Conservation (phyloP, 2,888 invertebrate genomes). For the Pandemis heparana region DNA sequence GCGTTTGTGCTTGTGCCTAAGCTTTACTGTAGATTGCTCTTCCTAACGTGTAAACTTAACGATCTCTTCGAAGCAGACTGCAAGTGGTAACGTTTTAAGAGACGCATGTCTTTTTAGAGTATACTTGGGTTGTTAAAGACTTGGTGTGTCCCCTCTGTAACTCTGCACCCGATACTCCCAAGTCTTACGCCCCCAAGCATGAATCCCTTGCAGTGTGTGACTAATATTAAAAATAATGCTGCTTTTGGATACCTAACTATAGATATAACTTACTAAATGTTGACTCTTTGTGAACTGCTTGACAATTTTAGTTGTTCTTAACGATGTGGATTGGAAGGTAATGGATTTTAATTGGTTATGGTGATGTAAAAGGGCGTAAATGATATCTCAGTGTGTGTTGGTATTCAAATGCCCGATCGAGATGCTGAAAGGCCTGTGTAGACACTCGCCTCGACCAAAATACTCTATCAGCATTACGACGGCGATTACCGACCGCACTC, state of each 20-base stretch:
- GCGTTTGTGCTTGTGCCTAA: slow-evolving; percentile 85
- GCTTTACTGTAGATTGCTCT: slow-evolving; percentile 76
- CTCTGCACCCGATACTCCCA: slow-evolving; percentile 58
- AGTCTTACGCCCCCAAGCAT: slow-evolving; percentile 73
- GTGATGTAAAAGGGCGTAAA: slow-evolving; percentile 82
- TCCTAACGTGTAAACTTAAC: slow-evolving; percentile 74
- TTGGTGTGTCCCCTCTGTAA: slow-evolving; percentile 67
- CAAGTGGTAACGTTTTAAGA: slow-evolving; percentile 71
- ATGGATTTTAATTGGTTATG: slow-evolving; percentile 83
- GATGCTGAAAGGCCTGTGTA: slow-evolving; percentile 80
- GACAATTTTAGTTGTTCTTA: slow-evolving; percentile 82
- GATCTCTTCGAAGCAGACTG: slow-evolving; percentile 75
- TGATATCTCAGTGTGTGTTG: slow-evolving; percentile 87
- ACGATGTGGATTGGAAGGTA: slow-evolving; percentile 85
- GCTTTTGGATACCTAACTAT: slow-evolving; percentile 71
- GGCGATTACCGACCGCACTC: slow-evolving; percentile 79
- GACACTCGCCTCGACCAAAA: slow-evolving; percentile 72
- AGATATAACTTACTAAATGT: slow-evolving; percentile 79
- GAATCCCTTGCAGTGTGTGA: slow-evolving; percentile 82
- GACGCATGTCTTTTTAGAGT: slow-evolving; percentile 71
- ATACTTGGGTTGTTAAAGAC: slow-evolving; percentile 61
- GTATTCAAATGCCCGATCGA: slow-evolving; percentile 90
- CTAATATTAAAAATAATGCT: slow-evolving; percentile 73
- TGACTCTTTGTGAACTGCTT: slow-evolving; percentile 82
- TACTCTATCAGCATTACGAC: slow-evolving; percentile 83